Evolutionary conservation across 2,888 invertebrate genomes (phyloP).

Genomic region (Drosophila parthenogenetica): DNA sequence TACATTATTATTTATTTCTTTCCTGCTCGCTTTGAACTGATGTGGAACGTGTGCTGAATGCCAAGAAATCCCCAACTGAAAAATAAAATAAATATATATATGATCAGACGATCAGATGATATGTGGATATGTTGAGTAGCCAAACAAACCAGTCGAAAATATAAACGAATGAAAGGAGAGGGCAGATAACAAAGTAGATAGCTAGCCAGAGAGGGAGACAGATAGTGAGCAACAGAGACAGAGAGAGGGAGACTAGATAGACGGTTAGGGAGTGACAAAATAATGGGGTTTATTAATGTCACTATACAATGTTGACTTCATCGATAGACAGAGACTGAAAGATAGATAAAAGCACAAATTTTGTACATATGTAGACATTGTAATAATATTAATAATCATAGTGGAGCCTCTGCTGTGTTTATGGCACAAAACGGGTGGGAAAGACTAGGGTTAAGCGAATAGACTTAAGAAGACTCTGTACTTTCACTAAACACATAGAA

Average conservation of each 20-base stretch:
- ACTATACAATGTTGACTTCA: conserved; percentile 38
- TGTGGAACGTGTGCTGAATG: conserved; percentile 40
- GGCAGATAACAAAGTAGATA: conserved; percentile 8
- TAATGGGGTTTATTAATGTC: conserved; percentile 58
- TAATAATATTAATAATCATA: conserved; percentile 54
- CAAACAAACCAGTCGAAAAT: conserved; percentile 43
- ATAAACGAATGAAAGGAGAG: conserved; percentile 19
- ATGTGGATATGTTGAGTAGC: conserved; percentile 23
- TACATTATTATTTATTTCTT: conserved; percentile 19
- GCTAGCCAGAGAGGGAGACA: background rate
- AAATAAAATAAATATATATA: background rate
- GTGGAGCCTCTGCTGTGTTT: conserved; percentile 33
- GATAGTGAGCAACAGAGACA: conserved; percentile 12
- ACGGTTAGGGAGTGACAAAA: conserved; percentile 45
- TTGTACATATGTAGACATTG: conserved; percentile 35
- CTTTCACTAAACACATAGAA: too few relatives aligned
- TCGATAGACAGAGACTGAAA: conserved; percentile 19
- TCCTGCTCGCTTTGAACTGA: background rate
- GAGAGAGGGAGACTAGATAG: conserved; percentile 8
- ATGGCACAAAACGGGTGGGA: conserved; percentile 2
- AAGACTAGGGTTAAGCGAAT: too few relatives aligned
- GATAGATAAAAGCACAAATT: conserved; percentile 26
- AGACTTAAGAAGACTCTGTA: too few relatives aligned
- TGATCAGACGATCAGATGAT: conserved; percentile 8
- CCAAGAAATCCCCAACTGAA: conserved; percentile 6